Percentiles rank a stretch among this genome's conserved stretches.
Conservation (phyloP, 2,888 invertebrate genomes). For the Tuta absoluta region DNA sequence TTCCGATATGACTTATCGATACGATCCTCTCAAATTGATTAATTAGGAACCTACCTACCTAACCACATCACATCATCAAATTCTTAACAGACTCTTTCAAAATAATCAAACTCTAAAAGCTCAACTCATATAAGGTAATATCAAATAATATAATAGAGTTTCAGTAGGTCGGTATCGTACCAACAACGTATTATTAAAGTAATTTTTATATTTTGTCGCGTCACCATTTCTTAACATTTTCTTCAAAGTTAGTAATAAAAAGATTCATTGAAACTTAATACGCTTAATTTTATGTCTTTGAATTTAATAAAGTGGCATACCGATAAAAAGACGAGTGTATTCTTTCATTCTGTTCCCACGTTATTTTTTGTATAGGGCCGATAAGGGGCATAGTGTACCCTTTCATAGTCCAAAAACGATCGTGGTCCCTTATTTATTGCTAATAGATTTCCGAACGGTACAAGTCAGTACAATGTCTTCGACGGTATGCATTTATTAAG, state of each 20-base stretch:
- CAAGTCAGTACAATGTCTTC: slow-evolving; percentile 64
- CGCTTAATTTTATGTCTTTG: slow-evolving; percentile 54
- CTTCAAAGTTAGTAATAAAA: slow-evolving; percentile 2
- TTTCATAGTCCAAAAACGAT: slow-evolving; percentile 72
- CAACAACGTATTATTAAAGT: neutral
- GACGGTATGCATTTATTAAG: slow-evolving; percentile 60
- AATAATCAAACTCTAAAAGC: too few species aligned
- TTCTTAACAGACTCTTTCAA: too few species aligned
- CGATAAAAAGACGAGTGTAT: slow-evolving; percentile 66
- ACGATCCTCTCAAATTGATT: neutral
- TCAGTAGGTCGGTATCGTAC: neutral
- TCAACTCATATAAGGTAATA: neutral
- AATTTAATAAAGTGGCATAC: slow-evolving; percentile 61
- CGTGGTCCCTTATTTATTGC: slow-evolving; percentile 75
- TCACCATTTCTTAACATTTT: slow-evolving; percentile 7
- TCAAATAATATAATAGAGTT: neutral
- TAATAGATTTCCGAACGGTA: slow-evolving; percentile 74
- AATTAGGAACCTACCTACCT: neutral
- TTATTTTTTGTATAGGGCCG: slow-evolving; percentile 72
- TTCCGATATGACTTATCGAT: slow-evolving; percentile 4
- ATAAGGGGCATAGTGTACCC: slow-evolving; percentile 78
- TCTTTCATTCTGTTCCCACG: slow-evolving; percentile 76
- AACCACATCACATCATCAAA: neutral
- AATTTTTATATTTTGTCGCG: neutral
- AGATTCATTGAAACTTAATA: slow-evolving; percentile 33